Percentiles rank a stretch among this genome's conserved stretches.
Conservation (phyloP, 2,888 invertebrate species). For the Leistus spinibarbis region DNA sequence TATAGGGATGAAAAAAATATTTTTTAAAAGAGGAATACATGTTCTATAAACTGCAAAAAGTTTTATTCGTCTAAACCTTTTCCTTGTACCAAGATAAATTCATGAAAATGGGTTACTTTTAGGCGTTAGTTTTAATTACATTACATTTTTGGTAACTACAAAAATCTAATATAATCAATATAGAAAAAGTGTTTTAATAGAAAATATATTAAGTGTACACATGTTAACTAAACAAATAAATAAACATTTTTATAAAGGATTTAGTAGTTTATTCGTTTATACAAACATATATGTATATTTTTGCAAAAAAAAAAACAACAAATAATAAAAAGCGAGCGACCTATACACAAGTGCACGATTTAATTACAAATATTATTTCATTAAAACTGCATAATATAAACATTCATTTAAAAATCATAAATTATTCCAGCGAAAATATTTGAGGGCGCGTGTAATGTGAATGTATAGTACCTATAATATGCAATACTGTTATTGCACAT, state of each 20-base stretch:
- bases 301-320: neutral
- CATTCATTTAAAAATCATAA: slow-evolving; percentile 39
- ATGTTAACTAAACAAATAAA: slow-evolving; percentile 24
- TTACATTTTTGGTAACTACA: no score
- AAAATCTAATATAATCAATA: no score
- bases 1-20: no score
- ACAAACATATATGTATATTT: slow-evolving; percentile 16
- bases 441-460: neutral
- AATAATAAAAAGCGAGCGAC: slow-evolving; percentile 18
- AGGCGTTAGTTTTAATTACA: no score
- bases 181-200: neutral
- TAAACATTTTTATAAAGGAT: slow-evolving; percentile 37
- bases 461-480: no score
- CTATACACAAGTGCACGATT: slow-evolving; percentile 14
- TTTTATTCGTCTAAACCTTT: no score
- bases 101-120: no score
- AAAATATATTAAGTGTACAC: neutral
- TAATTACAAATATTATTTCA: slow-evolving; percentile 40
- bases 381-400: slow-evolving; percentile 33
- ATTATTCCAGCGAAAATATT: slow-evolving; percentile 27
- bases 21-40: no score
- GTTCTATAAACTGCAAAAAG: no score
- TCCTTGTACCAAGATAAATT: no score
- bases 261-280: slow-evolving; percentile 29
- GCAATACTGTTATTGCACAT: neutral